These are phyloP conservation scores for Meteorus cinctellus DNA, from an alignment of 2,888 invertebrate species.

Conservation along the genomic window DNA sequence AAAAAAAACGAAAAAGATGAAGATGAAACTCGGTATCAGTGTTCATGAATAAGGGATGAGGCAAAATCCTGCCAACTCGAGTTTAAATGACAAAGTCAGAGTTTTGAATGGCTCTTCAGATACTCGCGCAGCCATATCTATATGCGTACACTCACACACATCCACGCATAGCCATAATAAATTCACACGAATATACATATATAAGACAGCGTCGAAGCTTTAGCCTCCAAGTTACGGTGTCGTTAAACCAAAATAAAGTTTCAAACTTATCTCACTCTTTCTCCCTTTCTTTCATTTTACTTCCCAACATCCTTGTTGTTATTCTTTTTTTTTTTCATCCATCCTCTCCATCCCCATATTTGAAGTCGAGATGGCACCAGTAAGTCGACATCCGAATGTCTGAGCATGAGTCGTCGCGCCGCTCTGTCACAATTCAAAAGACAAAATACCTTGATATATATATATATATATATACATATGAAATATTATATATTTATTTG, in stretches of 20 bases:
- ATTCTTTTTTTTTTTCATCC: conserved; percentile 35
- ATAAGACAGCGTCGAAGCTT: conserved; percentile 45
- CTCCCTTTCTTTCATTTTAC: neutral
- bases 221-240: conserved; percentile 60
- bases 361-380: conserved; percentile 14
- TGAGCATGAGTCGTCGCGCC: conserved; percentile 14
- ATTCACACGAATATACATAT: conserved; percentile 38
- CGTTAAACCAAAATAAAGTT: conserved; percentile 68
- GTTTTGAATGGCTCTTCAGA: conserved; percentile 54
- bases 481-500: neutral
- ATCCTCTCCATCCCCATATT: conserved; percentile 29
- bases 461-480: neutral
- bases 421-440: conserved; percentile 9
- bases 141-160: neutral
- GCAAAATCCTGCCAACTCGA: conserved; percentile 57
- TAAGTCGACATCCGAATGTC: conserved; percentile 30
- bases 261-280: neutral
- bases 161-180: neutral
- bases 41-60: conserved; percentile 69
- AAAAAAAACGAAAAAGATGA: conserved; percentile 39
- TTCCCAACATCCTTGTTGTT: conserved; percentile 38
- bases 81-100: conserved; percentile 59
- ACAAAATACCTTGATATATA: conserved; percentile 27
- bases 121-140: conserved; percentile 35
- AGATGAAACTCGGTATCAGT: conserved; percentile 40